Base-by-base conservation (phyloP, 2,888 invertebrate genomes). In the Melanchra persicariae region DNA sequence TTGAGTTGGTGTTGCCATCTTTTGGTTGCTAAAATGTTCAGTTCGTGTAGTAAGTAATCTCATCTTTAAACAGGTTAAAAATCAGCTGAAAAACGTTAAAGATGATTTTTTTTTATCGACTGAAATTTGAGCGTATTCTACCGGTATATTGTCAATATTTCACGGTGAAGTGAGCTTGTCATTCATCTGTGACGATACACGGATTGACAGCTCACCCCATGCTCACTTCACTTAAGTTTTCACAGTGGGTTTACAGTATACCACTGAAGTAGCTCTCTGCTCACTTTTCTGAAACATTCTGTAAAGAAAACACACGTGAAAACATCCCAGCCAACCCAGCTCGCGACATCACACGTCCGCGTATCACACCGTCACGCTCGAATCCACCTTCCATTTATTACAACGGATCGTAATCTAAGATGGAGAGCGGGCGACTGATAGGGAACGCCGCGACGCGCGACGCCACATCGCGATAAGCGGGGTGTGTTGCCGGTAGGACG, bases 381-480 rank as follows among this genome's bases (percentile, higher is more conserved):
- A 83, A 86, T 86, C 89, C 88, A 88, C 89, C 88, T 88, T 88
- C 91, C 92, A 92, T 91, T 92, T 92, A 92, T 92, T 92, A 90
- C 87, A 87, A 81, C 81, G 89, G 91, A 91, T 91, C 88, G 84
- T 89, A 87, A 92, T 92, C 92, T 88, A 69, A 90, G 91, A 91
- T 90, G 87, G 88, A 88, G 88, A 88, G 88, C 86, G 86, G 82
- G 85, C 85, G 83, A 70, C 79, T 79, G 91, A 91, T 91, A 91
- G 90, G 87, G 72, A 87, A 83, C 87, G 87, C 86, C 85, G 84
- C 84, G 84, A 82, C 85, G 87, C 88, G 81, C 82, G 81, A 79
- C 83, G 86, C 88, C 85, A 83, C 88, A 91, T 90, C 90, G 86
- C 87, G 91, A 92, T 92, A 90, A 86, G 76, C 79, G 72, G 77